phyloP scores from a whole-genome alignment of 2,113 vertebrate species.

The Acanthisitta chloris region DNA sequence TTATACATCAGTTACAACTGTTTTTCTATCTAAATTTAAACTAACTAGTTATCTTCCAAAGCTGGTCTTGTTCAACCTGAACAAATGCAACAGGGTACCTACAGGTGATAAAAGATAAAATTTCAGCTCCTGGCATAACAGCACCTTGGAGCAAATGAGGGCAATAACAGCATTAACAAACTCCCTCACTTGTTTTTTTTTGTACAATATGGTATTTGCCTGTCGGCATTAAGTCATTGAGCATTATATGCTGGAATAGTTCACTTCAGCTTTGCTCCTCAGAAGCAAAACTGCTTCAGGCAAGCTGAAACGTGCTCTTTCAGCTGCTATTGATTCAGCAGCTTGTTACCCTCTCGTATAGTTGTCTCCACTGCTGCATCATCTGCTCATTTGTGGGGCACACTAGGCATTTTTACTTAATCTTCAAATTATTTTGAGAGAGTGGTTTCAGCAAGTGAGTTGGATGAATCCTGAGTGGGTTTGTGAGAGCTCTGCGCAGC shows the following conservation, averaged over 20 bases:
- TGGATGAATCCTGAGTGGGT: neutral
- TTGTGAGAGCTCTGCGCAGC: neutral
- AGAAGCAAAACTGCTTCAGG: neutral
- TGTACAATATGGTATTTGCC: neutral
- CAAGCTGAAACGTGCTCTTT: neutral
- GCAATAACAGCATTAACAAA: neutral
- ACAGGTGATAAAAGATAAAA: neutral
- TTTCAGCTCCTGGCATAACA: neutral
- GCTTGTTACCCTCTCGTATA: neutral
- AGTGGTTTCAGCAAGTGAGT: neutral
- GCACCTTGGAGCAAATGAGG: neutral
- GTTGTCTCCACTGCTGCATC: neutral
- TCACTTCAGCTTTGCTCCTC: neutral
- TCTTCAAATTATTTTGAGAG: neutral
- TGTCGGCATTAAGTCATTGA: neutral
- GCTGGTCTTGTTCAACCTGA: neutral
- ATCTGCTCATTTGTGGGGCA: neutral
- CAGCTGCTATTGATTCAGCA: neutral
- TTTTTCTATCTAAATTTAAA: neutral
- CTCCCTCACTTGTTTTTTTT: neutral
- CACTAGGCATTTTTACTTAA: neutral
- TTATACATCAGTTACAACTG: neutral
- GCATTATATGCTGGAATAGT: neutral
- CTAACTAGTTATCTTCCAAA: neutral
- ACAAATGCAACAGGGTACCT: neutral